Evolutionary conservation across 2,888 invertebrate genomes (phyloP).

Genomic region (Sisyra terminalis): DNA sequence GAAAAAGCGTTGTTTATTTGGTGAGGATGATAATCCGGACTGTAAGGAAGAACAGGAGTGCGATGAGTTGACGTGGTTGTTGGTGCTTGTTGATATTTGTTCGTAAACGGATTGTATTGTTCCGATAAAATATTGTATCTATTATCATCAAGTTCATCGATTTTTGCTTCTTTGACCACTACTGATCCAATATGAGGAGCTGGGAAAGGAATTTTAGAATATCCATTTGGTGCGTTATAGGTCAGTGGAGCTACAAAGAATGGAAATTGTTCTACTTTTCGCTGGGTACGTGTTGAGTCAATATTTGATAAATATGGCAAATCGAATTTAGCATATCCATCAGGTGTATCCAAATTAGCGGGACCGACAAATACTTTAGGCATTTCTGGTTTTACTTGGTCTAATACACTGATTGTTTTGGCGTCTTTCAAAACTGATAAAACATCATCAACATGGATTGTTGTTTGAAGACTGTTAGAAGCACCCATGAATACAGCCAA

Average conservation of each 20-base stretch:
- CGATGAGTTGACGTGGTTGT: slow-evolving; percentile 25
- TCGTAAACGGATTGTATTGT: slow-evolving; percentile 18
- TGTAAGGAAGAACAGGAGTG: slow-evolving; percentile 7
- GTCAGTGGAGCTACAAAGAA: slow-evolving; percentile 77
- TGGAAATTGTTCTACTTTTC: slow-evolving; percentile 56
- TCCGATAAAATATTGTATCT: slow-evolving; percentile 13
- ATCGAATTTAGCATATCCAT: slow-evolving; percentile 63
- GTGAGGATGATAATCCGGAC: slow-evolving; percentile 14
- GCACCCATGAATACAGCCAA: slow-evolving; percentile 59
- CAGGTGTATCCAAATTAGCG: slow-evolving; percentile 49
- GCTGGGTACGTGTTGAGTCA: slow-evolving; percentile 46
- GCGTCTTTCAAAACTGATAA: slow-evolving; percentile 50
- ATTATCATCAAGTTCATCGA: slow-evolving; percentile 6
- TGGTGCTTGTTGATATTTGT: slow-evolving; percentile 24
- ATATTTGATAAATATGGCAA: slow-evolving; percentile 65
- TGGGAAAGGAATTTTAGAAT: slow-evolving; percentile 71
- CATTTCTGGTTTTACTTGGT: slow-evolving; percentile 48
- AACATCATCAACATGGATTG: slow-evolving; percentile 51
- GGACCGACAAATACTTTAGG: slow-evolving; percentile 74
- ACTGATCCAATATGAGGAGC: slow-evolving; percentile 78
- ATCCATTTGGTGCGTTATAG: slow-evolving; percentile 68
- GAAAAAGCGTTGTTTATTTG: not conserved
- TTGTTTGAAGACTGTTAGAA: slow-evolving; percentile 25
- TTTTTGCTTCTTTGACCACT: slow-evolving; percentile 26
- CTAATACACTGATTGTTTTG: slow-evolving; percentile 59